Evolutionary conservation across 2,113 vertebrate genomes (phyloP).

Genomic region (Aegithalos caudatus): DNA sequence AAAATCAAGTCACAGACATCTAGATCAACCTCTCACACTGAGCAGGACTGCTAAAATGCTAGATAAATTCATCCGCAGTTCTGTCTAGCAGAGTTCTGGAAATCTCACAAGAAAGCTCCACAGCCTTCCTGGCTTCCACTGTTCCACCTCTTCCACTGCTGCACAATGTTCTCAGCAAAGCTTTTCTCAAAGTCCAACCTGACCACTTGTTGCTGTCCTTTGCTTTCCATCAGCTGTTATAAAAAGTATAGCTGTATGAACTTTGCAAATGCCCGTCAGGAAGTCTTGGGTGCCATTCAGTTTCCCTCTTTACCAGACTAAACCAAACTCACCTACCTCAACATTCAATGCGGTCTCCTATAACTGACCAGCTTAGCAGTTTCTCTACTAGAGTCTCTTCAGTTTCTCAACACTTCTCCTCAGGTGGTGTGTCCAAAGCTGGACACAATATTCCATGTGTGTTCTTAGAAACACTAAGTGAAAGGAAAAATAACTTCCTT

Average conservation of each 20-base stretch:
- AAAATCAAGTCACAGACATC: not conserved
- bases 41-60: not conserved
- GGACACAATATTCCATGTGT: not conserved
- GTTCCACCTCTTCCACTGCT: not conserved
- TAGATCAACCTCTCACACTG: not conserved
- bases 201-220: not conserved
- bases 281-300: not conserved
- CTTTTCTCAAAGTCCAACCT: not conserved
- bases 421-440: not conserved
- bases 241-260: not conserved
- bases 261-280: not conserved
- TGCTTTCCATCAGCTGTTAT: not conserved
- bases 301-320: not conserved
- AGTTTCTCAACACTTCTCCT: not conserved
- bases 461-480: not conserved
- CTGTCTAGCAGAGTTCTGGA: not conserved
- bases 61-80: not conserved
- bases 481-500: not conserved
- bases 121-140: not conserved
- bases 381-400: not conserved
- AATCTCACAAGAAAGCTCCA: not conserved
- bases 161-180: not conserved
- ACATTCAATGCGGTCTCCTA: not conserved
- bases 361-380: not conserved
- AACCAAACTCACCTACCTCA: not conserved